Base-by-base conservation (phyloP, 1,140 invertebrate genomes). In the Rhopalosiphum padi region DNA sequence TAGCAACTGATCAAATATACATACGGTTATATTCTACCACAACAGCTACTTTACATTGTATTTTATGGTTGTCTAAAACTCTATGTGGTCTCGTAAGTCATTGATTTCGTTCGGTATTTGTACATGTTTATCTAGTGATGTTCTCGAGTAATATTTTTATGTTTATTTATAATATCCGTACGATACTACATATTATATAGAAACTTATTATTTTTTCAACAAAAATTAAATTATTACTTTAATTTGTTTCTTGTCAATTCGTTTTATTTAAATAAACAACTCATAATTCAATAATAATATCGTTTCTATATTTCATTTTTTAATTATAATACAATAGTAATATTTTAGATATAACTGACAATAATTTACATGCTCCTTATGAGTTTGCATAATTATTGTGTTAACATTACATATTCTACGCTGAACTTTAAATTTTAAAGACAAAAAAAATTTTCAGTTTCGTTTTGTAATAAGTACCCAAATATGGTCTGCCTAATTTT, bases 81-180 rank as follows among this genome's bases (percentile, higher is more conserved):
- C 55, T 90, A 90, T 68, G 89, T 68, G 89, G 89, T 90, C 89
- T 90, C 89, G 68, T 90, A 68, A 68, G 53, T 68, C 89, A 90
- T 68, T 60, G 89, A 68, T 90, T 90, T 90, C 18, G 55, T 90
- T 43, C 53, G 25, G 23, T 43, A 68, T 90, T 68, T 68, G 30
- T 55, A 90, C 51, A 30, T 90, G 51, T 90, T 90, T 90, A 68
- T 90, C 43, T 68, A 68, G 23, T 23, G 48, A 25, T 53, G 46
- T 53, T 90, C 30, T 68, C 55, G 11, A 90, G 22, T 41, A 35
- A 55, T 55, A 55, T 55, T 89, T 53, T 43, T 68, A 43, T 55
- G 15, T 68, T 30, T 60, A 15, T 68, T n/a, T 90, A 30, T 90
- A 90, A 90, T 87, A 41, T 30, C 6, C n/a, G 8, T 15, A 6